Base-by-base conservation (phyloP, 2,797 vertebrate species). In the Xiphophorus birchmanni region DNA sequence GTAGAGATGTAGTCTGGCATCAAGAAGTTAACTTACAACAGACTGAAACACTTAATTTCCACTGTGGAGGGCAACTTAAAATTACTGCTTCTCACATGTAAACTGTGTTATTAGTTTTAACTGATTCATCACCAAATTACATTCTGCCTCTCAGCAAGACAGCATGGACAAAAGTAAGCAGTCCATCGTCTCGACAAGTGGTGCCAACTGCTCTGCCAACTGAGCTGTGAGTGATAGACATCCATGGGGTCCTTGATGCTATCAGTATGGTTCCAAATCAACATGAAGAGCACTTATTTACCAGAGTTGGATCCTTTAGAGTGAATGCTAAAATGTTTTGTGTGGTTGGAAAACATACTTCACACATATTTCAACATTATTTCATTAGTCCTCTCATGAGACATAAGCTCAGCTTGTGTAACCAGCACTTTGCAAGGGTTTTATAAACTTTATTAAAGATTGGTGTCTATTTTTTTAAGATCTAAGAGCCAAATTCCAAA, bases 191-290 rank as follows among this genome's bases (percentile, higher is more conserved):
- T 76, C 1, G 9, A 60, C 40, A 63, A 29, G 42, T 40, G 54
- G n/a, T 45, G 42, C 56, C 75, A 76, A 60, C 56, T 76, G 74
- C 56, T 76, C 54, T 76, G 54, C 74, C 74, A 63, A 76, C 75
- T 63, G 42, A 7, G 29, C 42, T 35, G 56, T 60, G 8, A 63
- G 56, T 63, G 75, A 76, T 32, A 47, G 75, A 63, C 56, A 23
- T 35, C 56, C n/a, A 0, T 21, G 42, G 15, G 17, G 54, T 76
- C 74, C 40, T 29, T 12, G 54, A n/a, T 76, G 74, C 42, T 4
- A 12, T 21, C 23, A 32, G n/a, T 12, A 21, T n/a, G 23, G 13
- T 32, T 18, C 56, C n/a, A 45, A 21, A 47, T 29, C 23, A 56
- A 58, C 23, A 75, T 58, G 26, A 75, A 40, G 23, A 58, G 15